Conservation (phyloP, 2,113 vertebrate genomes). For the Brevimyrus niger region DNA sequence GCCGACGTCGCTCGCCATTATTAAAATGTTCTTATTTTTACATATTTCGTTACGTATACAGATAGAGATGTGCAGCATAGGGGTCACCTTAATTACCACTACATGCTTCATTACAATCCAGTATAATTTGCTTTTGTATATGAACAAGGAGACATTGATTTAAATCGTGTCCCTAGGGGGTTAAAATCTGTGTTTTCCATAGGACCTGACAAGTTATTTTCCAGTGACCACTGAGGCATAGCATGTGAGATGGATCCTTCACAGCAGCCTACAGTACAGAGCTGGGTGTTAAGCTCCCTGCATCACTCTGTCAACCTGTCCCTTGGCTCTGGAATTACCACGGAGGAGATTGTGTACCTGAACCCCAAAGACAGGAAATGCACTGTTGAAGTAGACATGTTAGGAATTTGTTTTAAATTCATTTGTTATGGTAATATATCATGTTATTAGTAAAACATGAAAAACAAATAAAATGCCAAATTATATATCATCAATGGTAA, state of each 20-base stretch:
- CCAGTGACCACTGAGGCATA: constrained; percentile 42
- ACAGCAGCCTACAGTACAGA: constrained; percentile 41
- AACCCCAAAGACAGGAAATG: not conserved
- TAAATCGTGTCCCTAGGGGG: constrained; percentile 59
- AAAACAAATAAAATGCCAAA: not conserved
- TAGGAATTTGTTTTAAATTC: not conserved
- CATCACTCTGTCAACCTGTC: not conserved
- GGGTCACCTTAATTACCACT: constrained; percentile 59
- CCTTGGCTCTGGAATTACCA: not conserved
- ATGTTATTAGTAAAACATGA: not conserved
- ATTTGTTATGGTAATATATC: not conserved
- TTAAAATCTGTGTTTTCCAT: constrained; percentile 56
- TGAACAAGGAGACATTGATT: constrained; percentile 72
- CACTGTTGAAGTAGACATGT: not conserved
- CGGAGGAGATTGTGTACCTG: not conserved
- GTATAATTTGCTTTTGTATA: constrained; percentile 65
- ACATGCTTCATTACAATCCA: constrained; percentile 57
- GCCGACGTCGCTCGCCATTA: too few species aligned
- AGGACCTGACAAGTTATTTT: constrained; percentile 60
- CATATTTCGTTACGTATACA: too few species aligned
- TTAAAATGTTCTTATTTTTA: too few species aligned
- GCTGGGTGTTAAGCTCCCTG: not conserved
- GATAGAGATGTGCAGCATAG: constrained; percentile 61
- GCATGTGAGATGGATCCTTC: constrained; percentile 51
- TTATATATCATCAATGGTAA: not conserved